Percentiles rank a stretch among this genome's conserved stretches.
Evolutionary conservation across 2,888 invertebrate genomes (phyloP).

Genomic region (Idaea straminata): DNA sequence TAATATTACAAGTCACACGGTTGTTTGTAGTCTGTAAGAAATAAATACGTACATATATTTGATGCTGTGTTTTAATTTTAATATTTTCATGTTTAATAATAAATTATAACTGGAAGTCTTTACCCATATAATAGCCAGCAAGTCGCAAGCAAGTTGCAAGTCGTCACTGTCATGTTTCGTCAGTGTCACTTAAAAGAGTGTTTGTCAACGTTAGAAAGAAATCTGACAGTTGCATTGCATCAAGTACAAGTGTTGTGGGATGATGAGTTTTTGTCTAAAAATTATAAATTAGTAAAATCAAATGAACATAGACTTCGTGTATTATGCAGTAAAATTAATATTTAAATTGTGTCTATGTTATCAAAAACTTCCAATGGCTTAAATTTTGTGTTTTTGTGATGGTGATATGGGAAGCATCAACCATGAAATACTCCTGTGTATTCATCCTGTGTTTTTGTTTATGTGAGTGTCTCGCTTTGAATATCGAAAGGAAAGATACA

Average conservation of each 20-base stretch:
- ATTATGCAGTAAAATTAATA: not conserved
- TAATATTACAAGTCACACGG: constrained; percentile 44
- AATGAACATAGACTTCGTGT: not conserved
- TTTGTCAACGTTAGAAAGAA: too few relatives aligned
- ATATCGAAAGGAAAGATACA: constrained; percentile 50
- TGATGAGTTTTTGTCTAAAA: too few relatives aligned
- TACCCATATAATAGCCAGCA: too few relatives aligned
- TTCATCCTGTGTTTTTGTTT: constrained; percentile 61
- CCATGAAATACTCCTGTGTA: constrained; percentile 69
- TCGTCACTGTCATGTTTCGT: too few relatives aligned
- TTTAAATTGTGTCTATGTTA: constrained; percentile 7
- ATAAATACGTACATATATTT: not conserved
- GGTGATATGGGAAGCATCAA: constrained; percentile 68
- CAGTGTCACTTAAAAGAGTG: too few relatives aligned
- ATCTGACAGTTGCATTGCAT: too few relatives aligned
- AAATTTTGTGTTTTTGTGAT: constrained; percentile 5
- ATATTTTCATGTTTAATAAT: not conserved
- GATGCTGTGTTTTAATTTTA: not conserved
- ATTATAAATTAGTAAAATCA: too few relatives aligned
- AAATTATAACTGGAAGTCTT: too few relatives aligned
- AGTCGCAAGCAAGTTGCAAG: too few relatives aligned
- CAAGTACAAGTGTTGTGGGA: not conserved
- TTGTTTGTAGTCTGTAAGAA: constrained; percentile 7
- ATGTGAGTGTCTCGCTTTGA: constrained; percentile 50
- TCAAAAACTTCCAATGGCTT: constrained; percentile 5